Conservation (phyloP, 2,797 vertebrate genomes). For the Pseudochirops corinnae region DNA sequence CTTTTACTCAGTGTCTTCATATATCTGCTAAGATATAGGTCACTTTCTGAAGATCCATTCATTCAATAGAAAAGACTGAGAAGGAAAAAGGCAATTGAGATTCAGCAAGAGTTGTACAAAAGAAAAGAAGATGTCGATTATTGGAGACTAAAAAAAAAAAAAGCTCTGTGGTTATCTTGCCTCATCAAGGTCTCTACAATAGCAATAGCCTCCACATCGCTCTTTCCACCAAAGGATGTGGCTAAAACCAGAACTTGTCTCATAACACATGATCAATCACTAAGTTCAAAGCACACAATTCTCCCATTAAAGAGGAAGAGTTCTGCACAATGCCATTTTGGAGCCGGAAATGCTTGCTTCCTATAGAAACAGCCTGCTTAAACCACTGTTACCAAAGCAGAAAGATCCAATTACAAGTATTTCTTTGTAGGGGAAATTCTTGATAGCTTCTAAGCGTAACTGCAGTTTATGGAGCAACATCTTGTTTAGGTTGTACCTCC, state of each 20-base stretch:
- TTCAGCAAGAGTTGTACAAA: neutral
- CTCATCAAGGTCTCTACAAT: neutral
- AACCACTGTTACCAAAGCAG: constrained; percentile 56
- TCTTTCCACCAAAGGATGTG: constrained; percentile 1
- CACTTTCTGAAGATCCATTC: neutral
- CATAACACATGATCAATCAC: constrained; percentile 47
- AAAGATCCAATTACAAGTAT: constrained; percentile 61
- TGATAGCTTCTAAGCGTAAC: constrained; percentile 49
- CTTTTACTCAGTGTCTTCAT: neutral
- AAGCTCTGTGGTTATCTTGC: neutral
- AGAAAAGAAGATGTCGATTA: neutral
- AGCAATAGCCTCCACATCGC: neutral
- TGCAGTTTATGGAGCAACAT: neutral
- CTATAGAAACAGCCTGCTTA: constrained; percentile 64
- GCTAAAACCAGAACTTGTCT: constrained; percentile 10
- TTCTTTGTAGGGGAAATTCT: constrained; percentile 54
- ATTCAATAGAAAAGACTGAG: constrained; percentile 5
- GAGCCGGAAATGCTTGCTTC: constrained; percentile 67
- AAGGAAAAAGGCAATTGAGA: neutral
- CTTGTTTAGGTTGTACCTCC: neutral
- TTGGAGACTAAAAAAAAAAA: neutral
- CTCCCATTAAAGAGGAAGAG: constrained; percentile 8
- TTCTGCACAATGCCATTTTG: constrained; percentile 32
- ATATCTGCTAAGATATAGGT: neutral
- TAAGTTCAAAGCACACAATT: constrained; percentile 43